Base-by-base conservation (phyloP, 2,888 invertebrate genomes). In the Drosophila phalerata region DNA sequence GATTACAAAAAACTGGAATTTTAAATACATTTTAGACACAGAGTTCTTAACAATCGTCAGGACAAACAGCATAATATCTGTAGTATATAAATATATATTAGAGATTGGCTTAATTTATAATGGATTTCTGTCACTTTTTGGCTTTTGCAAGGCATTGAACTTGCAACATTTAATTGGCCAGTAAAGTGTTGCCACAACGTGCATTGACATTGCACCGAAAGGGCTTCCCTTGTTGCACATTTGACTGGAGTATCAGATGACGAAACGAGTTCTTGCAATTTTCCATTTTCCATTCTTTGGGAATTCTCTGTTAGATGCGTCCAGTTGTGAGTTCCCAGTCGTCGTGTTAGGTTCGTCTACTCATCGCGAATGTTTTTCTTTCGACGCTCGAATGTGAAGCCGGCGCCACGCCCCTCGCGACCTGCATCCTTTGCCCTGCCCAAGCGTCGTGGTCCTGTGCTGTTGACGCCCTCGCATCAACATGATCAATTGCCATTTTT, bases 401-500 rank as follows among this genome's bases (percentile, higher is more conserved):
- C 88, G 30, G 71, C 74, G 55, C 80, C 75, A 62, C 85, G 85
- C 42, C 85, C 85, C 8, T 86, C 85, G 51, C 88, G 89, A 3
- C 68, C 77, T 1, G 64, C 84, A 5, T 88, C 84, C 65, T 89
- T 85, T 52, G 80, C 80, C 0, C 45, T 86, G 40, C 88, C 84
- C 32, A 82, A 89, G 52, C 79, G 83, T 0, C 77, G 80, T 1
- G n/a, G 73, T 30, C 56, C 73, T 2, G 73, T 89, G 28, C 80
- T 82, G 56, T 43, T 78, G 38, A 66, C 88, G n/a, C 88, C 88
- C 3, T 87, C 86, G 15, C 88, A 88, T 62, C 89, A 85, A 43
- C 82, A 90, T 66, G 92, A 92, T 66, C 92, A 92, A 70, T 67
- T 92, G 51, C 92, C 92, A 8, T 92, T 92, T 73, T 69, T 92